phyloP scores from a whole-genome alignment of 2,888 invertebrate genomes.

The Morinoia aosen region DNA sequence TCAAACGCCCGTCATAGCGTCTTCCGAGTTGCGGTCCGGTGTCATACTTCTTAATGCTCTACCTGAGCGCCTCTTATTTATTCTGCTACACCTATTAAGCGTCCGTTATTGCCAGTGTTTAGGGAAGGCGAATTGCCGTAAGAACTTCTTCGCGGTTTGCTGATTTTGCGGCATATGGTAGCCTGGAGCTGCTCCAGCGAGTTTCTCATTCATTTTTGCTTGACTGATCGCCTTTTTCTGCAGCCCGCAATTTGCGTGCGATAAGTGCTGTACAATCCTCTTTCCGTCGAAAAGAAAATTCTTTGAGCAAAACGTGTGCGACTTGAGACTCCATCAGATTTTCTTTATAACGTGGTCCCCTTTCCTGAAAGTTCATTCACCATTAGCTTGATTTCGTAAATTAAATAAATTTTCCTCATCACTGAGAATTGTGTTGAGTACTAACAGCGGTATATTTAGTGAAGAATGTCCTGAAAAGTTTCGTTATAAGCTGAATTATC shows the following conservation, averaged over 20 bases:
- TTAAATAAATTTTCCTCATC: not conserved
- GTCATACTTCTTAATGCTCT: not conserved
- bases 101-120: slow-evolving; percentile 27
- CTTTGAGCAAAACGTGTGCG: not conserved
- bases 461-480: not conserved
- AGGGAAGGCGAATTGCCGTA: slow-evolving; percentile 13
- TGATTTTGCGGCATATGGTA: slow-evolving; percentile 41
- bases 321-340: not conserved
- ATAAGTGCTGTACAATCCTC: not conserved
- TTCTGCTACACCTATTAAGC: not conserved
- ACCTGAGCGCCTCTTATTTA: not conserved
- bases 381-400: not conserved
- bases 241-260: not conserved
- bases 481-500: not conserved
- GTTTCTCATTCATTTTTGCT: not conserved
- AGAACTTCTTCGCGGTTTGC: slow-evolving; percentile 28
- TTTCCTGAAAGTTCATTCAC: no score
- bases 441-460: not conserved
- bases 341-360: not conserved
- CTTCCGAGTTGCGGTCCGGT: not conserved
- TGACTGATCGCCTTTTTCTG: not conserved
- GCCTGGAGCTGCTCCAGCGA: not conserved
- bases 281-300: not conserved
- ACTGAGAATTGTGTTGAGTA: not conserved
- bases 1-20: not conserved